Percentiles rank a stretch among this genome's conserved stretches.
These are phyloP conservation scores for Polyploca ridens DNA, from an alignment of 2,888 invertebrate species.

Conservation along the genomic window DNA sequence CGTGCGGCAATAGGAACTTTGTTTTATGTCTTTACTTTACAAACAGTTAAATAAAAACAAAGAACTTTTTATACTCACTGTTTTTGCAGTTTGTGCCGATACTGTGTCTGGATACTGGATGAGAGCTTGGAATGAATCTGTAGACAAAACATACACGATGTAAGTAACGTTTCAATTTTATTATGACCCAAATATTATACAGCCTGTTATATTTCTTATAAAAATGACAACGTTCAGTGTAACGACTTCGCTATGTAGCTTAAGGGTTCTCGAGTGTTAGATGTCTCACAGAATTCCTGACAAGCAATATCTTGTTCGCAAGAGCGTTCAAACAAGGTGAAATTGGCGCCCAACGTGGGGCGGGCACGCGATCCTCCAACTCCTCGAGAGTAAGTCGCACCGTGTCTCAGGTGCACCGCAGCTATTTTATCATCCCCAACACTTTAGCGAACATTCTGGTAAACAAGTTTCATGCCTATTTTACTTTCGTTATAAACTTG, in stretches of 20 bases:
- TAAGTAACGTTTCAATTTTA: constrained; percentile 27
- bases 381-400: constrained; percentile 53
- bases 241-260: constrained; percentile 42
- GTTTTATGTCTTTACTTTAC: constrained; percentile 76
- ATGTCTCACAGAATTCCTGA: constrained; percentile 52
- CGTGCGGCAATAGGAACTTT: constrained; percentile 77
- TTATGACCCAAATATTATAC: constrained; percentile 15
- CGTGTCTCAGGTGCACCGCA: constrained; percentile 72
- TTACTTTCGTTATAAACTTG: constrained; percentile 61
- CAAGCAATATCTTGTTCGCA: constrained; percentile 64
- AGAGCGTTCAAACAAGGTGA: constrained; percentile 63
- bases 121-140: constrained; percentile 98
- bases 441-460: constrained; percentile 67
- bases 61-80: constrained; percentile 86
- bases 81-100: constrained; percentile 98
- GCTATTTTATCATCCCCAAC: constrained; percentile 69
- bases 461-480: constrained; percentile 69
- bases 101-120: constrained; percentile 99
- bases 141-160: constrained; percentile 61
- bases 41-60: constrained; percentile 78
- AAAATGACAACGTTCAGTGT: constrained; percentile 31
- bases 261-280: constrained; percentile 49
- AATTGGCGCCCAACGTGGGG: constrained; percentile 63
- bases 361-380: constrained; percentile 50
- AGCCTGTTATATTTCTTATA: constrained; percentile 27